Evolutionary conservation across 2,797 vertebrate species (phyloP).

Genomic region (Aselliscus stoliczkanus): DNA sequence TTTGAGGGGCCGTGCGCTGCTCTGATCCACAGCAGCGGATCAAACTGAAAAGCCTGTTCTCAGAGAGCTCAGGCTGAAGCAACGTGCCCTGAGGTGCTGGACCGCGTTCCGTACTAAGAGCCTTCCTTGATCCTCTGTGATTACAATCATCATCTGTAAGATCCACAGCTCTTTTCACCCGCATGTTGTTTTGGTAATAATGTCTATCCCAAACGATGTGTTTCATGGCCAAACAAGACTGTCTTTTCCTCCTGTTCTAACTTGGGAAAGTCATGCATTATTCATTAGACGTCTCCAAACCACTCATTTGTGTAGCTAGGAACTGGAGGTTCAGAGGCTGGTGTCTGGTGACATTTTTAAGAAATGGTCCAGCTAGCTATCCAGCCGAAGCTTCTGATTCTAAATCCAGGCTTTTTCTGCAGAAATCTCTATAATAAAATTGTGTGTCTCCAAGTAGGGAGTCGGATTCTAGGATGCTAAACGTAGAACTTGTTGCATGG

Average conservation of each 20-base stretch:
- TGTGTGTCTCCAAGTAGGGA: not conserved
- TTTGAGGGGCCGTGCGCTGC: not conserved
- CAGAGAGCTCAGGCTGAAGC: not conserved
- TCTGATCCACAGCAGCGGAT: not conserved
- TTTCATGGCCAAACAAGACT: not conserved
- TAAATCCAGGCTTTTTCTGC: not conserved
- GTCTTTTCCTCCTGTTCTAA: not conserved
- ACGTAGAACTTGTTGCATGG: not conserved
- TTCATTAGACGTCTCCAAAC: not conserved
- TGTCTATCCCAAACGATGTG: not conserved
- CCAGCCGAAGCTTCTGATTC: not conserved
- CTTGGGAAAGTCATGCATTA: not conserved
- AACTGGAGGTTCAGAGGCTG: not conserved
- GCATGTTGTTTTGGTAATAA: not conserved
- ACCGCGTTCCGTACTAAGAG: fast-evolving
- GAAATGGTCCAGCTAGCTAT: not conserved
- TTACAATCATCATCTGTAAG: not conserved
- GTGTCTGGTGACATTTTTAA: not conserved
- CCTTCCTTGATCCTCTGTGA: not conserved
- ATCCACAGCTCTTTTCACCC: not conserved
- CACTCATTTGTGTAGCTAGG: not conserved
- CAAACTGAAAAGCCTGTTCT: not conserved
- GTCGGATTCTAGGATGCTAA: not conserved
- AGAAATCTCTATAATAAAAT: not conserved
- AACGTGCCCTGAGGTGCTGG: not conserved